phyloP scores from a whole-genome alignment of 2,888 invertebrate species.

The Drosophila borborema region DNA sequence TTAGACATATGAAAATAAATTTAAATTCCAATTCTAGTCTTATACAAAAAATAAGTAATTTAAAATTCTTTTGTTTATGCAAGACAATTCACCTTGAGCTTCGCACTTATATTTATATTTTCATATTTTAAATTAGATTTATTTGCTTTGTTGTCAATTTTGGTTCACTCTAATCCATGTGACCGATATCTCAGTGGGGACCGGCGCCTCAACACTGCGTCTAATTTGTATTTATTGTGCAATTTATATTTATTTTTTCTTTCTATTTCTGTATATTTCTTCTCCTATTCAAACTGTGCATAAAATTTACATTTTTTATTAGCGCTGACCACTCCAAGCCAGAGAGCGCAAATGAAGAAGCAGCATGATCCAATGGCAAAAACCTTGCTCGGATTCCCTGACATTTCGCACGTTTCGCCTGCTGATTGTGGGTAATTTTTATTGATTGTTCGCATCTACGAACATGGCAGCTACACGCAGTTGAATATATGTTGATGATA shows the following conservation, averaged over 20 bases:
- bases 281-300: conserved; percentile 62
- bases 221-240: conserved; percentile 80
- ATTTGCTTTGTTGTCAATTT: conserved; percentile 9
- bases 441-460: conserved; percentile 54
- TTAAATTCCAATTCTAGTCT: not conserved
- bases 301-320: conserved; percentile 77
- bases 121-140: not conserved
- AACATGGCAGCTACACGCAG: conserved; percentile 28
- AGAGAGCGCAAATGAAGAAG: not conserved
- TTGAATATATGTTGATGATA: conserved; percentile 8
- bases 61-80: not conserved
- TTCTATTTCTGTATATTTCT: not conserved
- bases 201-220: conserved; percentile 50
- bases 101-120: not conserved
- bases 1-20: not conserved
- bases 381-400: not conserved
- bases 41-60: not conserved
- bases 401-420: conserved; percentile 30
- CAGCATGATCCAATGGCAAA: conserved; percentile 11
- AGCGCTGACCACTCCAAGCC: conserved; percentile 30
- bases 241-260: conserved; percentile 29
- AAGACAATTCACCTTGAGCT: not conserved
- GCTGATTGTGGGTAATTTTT: conserved; percentile 57
- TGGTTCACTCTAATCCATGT: conserved; percentile 43
- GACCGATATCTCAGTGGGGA: not conserved